phyloP scores from a whole-genome alignment of 1,140 invertebrate species.

The Solen grandis region DNA sequence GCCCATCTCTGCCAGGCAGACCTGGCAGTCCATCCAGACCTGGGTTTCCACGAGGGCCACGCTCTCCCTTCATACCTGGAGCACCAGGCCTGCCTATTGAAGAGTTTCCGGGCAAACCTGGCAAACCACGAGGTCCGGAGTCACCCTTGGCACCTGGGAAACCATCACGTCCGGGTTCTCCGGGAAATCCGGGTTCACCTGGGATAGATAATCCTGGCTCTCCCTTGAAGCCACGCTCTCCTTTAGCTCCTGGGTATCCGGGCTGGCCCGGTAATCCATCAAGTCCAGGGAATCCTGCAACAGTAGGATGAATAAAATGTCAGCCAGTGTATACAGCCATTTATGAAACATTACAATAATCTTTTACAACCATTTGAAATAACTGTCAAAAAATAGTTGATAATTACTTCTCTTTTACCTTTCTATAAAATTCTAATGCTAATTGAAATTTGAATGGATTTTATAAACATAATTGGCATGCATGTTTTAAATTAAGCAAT shows the following conservation, averaged over 20 bases:
- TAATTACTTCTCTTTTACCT: too few species aligned
- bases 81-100: constrained; percentile 46
- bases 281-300: constrained; percentile 64
- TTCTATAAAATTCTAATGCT: too few species aligned
- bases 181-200: constrained; percentile 54
- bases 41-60: constrained; percentile 54
- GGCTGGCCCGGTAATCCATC: constrained; percentile 66
- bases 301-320: too few species aligned
- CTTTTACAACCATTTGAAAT: too few species aligned
- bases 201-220: constrained; percentile 63
- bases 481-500: too few species aligned
- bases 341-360: too few species aligned
- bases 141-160: constrained; percentile 63
- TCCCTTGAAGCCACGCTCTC: constrained; percentile 65
- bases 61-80: constrained; percentile 64
- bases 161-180: constrained; percentile 55
- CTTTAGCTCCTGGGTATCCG: constrained; percentile 70
- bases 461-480: too few species aligned
- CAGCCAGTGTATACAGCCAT: too few species aligned
- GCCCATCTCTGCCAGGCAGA: constrained; percentile 55
- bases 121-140: constrained; percentile 55
- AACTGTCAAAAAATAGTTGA: too few species aligned
- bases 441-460: too few species aligned
- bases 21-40: constrained; percentile 70
- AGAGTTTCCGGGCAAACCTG: constrained; percentile 62